Base-by-base conservation (phyloP, 2,113 vertebrate species). In the Sclerurus mexicanus region DNA sequence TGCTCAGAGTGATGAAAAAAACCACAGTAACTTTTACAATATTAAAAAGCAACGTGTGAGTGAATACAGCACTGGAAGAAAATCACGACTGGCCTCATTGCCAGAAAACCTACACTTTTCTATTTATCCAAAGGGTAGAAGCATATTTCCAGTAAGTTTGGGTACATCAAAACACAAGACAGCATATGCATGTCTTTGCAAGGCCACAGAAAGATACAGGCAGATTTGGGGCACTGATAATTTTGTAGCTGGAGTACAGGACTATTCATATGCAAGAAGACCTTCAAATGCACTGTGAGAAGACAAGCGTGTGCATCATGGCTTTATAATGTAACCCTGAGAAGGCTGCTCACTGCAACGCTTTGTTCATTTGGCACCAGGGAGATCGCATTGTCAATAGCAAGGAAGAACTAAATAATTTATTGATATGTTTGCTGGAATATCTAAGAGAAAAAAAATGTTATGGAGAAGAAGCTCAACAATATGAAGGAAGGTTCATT, bases 321-420 rank as follows among this genome's bases (percentile, higher is more conserved):
- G 62, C 73, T 93, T 81, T 71, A 84, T 90, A 94, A 76, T 3
- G 8, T 73, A 89, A 50, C 73, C 84, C 47, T 56, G 42, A 93
- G 86, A 96, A 93, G 13, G 64, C 5, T 95, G 75, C 68, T 95
- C 56, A 59, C 52, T 62, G 72, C 73, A 84, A 52, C 0, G 0
- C 88, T 93, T 78, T 28, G 1, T 78, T 95, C 92, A 92, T 78
- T 92, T 86, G 86, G 75, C 93, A 93, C 75, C 73, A 90, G 78
- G 80, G 92, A 95, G 64, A 90, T 50, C 58, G 93, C 96, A 96
- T 95, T 58, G 39, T 76, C 68, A 80, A 63, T 87, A 95, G 90
- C 62, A 86, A 95, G 56, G 52, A 96, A 92, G 89, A 90, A 74
- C 59, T 73, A 86, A 95, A 87, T 95, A 85, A 87, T 93, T 92